Conservation (phyloP, 2,113 vertebrate genomes). For the Anhinga rufa region DNA sequence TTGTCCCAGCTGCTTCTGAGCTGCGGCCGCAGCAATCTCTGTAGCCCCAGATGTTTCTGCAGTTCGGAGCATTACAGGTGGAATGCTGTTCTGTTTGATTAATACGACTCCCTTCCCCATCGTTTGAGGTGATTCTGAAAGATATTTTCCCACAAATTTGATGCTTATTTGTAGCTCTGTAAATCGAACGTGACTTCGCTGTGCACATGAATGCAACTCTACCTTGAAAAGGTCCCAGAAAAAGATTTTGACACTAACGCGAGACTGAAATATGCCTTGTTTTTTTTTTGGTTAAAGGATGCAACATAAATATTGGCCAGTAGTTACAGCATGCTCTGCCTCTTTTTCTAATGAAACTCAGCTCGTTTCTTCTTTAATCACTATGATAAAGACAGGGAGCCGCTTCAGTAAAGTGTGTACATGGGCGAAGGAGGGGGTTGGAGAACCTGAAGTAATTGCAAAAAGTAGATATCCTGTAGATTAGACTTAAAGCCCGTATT, state of each 20-base stretch:
- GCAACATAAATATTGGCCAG: not conserved
- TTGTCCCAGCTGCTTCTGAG: not conserved
- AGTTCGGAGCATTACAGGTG: not conserved
- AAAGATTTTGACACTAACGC: not conserved
- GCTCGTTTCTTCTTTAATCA: not conserved
- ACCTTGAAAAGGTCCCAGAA: not conserved
- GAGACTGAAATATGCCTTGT: not conserved
- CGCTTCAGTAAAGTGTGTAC: not conserved
- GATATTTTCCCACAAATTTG: not conserved
- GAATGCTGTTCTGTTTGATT: not conserved
- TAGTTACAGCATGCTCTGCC: not conserved
- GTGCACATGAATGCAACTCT: not conserved
- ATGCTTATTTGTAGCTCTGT: not conserved
- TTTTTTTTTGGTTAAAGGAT: not conserved
- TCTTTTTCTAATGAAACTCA: not conserved
- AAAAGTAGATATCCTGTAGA: not conserved
- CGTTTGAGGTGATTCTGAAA: not conserved
- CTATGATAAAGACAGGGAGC: not conserved
- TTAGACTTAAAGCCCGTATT: too few species aligned
- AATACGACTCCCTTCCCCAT: not conserved
- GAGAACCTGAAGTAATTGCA: not conserved
- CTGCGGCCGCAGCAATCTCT: not conserved
- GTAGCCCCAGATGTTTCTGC: accelerated
- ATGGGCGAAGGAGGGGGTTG: not conserved
- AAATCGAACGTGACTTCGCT: not conserved